Conservation (phyloP, 2,113 vertebrate species). For the Paramisgurnus dabryanus region DNA sequence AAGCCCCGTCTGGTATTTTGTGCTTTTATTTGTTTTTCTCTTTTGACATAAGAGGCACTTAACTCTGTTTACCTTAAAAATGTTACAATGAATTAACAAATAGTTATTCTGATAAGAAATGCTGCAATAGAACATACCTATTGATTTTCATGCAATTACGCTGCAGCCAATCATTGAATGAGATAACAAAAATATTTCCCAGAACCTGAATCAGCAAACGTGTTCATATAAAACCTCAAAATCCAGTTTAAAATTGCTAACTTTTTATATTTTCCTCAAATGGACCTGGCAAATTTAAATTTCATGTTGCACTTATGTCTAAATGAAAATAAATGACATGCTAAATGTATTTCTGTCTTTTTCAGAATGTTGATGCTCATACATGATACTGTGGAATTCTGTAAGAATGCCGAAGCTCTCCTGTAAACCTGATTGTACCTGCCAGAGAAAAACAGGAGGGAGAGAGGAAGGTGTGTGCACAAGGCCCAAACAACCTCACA, state of each 20-base stretch:
- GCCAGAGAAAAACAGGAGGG: neutral
- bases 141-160: conserved; percentile 37
- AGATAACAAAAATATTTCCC: conserved; percentile 1
- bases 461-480: neutral
- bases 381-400: conserved; percentile 48
- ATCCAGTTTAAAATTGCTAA: neutral
- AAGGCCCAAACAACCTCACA: conserved; percentile 19
- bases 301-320: too few relatives aligned
- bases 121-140: conserved; percentile 10
- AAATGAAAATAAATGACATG: neutral
- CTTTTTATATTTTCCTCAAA: neutral
- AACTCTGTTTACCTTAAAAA: conserved; percentile 22
- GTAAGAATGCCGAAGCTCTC: conserved; percentile 50
- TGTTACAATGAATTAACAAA: conserved; percentile 22
- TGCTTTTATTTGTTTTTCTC: neutral
- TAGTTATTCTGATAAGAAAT: conserved; percentile 8
- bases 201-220: neutral
- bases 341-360: conserved; percentile 39
- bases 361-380: conserved; percentile 74
- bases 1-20: too few relatives aligned
- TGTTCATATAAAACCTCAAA: too few relatives aligned
- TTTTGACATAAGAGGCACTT: conserved; percentile 26
- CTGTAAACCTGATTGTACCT: neutral
- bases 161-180: conserved; percentile 10
- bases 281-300: too few relatives aligned